Percentiles rank a stretch among this genome's conserved stretches.
Conservation (phyloP, 53 echinoderm and acorn worm genomes). For the Apostichopus leukothele region DNA sequence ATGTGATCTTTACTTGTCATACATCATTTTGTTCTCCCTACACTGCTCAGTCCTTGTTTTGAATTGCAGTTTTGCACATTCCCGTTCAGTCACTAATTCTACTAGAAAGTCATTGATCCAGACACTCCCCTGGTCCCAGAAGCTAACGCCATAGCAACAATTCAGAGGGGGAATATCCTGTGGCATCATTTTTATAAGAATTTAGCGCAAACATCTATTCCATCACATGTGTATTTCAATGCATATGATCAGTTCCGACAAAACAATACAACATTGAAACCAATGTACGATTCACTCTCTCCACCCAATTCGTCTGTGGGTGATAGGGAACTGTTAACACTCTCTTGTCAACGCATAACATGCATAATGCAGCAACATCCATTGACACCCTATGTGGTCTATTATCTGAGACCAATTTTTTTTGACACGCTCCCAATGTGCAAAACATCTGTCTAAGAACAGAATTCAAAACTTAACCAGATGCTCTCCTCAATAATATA, state of each 20-base stretch:
- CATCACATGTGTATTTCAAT: too few species aligned
- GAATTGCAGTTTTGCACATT: background rate
- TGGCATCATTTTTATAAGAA: too few species aligned
- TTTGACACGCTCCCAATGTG: constrained; percentile 54
- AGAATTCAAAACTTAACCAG: constrained; percentile 37
- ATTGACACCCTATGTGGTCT: constrained; percentile 59
- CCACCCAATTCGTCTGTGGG: constrained; percentile 69
- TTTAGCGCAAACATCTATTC: too few species aligned
- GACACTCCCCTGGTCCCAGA: too few species aligned
- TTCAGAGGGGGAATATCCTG: too few species aligned
- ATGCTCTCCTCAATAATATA: constrained; percentile 45
- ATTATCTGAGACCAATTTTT: too few species aligned
- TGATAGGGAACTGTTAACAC: too few species aligned
- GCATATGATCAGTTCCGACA: too few species aligned
- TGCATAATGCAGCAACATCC: too few species aligned
- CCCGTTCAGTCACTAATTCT: background rate
- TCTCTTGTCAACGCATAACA: constrained; percentile 56
- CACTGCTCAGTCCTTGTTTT: background rate
- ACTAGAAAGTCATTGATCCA: background rate
- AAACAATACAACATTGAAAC: constrained; percentile 46
- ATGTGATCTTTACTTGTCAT: too few species aligned
- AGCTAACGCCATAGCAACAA: too few species aligned
- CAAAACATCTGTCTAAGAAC: constrained; percentile 56
- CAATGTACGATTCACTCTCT: constrained; percentile 59
- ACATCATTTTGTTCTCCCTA: too few species aligned